These are phyloP conservation scores for Rhagologus leucostigma DNA, from an alignment of 2,113 vertebrate genomes.

Conservation along the genomic window DNA sequence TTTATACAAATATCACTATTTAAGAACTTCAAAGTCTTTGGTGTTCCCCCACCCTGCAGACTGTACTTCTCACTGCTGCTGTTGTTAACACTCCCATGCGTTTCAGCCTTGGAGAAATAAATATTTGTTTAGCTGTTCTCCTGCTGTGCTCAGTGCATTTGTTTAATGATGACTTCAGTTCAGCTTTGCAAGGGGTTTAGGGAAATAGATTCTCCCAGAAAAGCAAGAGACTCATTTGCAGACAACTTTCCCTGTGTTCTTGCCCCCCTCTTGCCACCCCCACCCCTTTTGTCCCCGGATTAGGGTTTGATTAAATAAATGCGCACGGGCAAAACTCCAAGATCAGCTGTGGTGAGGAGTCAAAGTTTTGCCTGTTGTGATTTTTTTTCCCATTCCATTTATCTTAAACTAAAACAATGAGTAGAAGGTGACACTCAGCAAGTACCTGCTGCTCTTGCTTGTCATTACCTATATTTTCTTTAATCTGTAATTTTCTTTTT, in stretches of 20 bases:
- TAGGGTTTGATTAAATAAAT: neutral
- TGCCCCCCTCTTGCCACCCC: neutral
- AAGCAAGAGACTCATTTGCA: neutral
- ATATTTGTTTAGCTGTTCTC: constrained; percentile 61
- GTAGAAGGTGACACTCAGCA: neutral
- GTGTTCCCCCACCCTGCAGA: neutral
- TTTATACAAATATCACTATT: constrained; percentile 14
- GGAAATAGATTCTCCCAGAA: neutral
- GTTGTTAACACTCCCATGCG: neutral
- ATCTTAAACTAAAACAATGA: neutral
- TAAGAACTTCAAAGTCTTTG: constrained; percentile 10
- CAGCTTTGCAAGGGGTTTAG: neutral
- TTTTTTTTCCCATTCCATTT: neutral
- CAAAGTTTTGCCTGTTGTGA: neutral
- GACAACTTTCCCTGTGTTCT: neutral
- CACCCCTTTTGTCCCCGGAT: fast-evolving
- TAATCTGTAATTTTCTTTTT: neutral
- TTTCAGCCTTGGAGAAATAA: constrained; percentile 54
- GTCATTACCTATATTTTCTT: neutral
- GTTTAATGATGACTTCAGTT: constrained; percentile 43
- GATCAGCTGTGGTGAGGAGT: neutral
- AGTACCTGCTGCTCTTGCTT: neutral
- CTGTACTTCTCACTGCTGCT: neutral
- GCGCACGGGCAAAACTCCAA: neutral
- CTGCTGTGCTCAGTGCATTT: constrained; percentile 54